Conservation (phyloP, 2,888 invertebrate species). For the Thalpophila matura region DNA sequence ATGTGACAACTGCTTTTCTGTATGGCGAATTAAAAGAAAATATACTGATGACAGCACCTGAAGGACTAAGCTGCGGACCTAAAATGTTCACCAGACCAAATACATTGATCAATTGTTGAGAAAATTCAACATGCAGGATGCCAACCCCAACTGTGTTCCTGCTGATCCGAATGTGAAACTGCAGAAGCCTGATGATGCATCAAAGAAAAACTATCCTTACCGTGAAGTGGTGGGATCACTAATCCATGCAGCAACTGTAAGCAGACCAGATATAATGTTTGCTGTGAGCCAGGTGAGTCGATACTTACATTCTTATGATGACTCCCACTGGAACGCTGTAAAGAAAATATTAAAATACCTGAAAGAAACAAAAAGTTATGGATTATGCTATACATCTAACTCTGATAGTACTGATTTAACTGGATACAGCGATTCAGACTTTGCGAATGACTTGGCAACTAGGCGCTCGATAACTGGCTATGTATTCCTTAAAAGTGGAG, state of each 20-base stretch:
- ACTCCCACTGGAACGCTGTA: background rate
- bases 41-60: no score
- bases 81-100: background rate
- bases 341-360: background rate
- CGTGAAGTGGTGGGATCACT: no score
- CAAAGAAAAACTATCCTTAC: no score
- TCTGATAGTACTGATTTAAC: background rate
- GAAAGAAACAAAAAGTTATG: background rate
- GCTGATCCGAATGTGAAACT: background rate
- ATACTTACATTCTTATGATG: background rate
- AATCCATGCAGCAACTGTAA: no score
- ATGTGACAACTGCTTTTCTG: background rate
- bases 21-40: no score
- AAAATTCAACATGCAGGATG: no score
- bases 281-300: background rate
- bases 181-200: background rate
- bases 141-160: no score
- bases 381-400: background rate
- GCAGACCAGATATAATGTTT: no score
- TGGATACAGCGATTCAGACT: background rate
- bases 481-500: background rate
- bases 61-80: background rate
- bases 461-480: background rate
- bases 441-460: background rate
- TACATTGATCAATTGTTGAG: no score